These are phyloP conservation scores for Rhabdomys dilectus DNA, from an alignment of 2,113 vertebrate species.

Conservation along the genomic window DNA sequence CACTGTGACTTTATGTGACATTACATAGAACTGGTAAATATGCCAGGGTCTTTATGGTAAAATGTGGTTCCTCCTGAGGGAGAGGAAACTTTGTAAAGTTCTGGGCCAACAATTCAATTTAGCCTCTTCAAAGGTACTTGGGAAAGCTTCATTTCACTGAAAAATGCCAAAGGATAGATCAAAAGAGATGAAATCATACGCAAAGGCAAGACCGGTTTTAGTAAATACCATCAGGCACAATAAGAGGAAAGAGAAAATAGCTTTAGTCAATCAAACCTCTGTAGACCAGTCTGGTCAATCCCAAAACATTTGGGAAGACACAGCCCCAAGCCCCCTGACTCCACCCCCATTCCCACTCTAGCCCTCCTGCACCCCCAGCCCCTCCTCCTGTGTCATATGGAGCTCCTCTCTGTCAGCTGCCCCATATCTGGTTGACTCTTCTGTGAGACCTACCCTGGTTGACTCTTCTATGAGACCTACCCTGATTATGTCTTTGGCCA, in stretches of 20 bases:
- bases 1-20: neutral
- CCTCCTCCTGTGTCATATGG: neutral
- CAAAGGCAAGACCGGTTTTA: neutral
- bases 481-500: neutral
- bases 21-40: conserved; percentile 33
- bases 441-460: neutral
- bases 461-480: neutral
- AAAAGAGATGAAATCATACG: neutral
- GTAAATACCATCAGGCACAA: neutral
- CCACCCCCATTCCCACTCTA: neutral
- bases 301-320: neutral
- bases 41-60: conserved; percentile 34
- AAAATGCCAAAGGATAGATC: conserved; percentile 31
- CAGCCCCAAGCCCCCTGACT: no score
- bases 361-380: neutral
- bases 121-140: neutral
- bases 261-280: neutral
- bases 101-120: conserved; percentile 19
- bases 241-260: neutral
- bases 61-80: conserved; percentile 40
- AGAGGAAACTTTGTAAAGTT: conserved; percentile 23
- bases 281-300: neutral
- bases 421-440: neutral
- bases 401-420: neutral
- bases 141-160: conserved; percentile 17